Percentiles rank a stretch among this genome's conserved stretches.
phyloP scores from a whole-genome alignment of 1,140 invertebrate species.

The Mizuhopecten yessoensis region DNA sequence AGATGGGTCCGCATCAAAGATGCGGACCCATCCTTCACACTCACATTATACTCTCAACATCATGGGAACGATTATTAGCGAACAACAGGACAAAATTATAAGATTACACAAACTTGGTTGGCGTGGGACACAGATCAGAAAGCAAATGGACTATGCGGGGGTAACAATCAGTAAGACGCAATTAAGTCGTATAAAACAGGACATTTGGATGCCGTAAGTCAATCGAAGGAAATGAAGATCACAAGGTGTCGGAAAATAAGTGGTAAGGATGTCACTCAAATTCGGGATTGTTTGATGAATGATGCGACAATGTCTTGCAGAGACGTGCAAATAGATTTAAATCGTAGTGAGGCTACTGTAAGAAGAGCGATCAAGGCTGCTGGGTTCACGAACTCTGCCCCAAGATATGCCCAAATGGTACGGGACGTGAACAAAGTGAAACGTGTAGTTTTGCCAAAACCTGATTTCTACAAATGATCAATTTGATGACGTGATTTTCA shows the following conservation, averaged over 20 bases:
- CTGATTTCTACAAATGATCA: constrained; percentile 36
- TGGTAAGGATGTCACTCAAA: neutral
- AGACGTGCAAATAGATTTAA: neutral
- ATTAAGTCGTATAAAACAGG: neutral
- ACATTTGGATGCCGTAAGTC: neutral
- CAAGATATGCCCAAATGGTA: constrained; percentile 52
- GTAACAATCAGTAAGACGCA: neutral
- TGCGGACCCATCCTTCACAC: neutral
- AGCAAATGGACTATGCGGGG: neutral
- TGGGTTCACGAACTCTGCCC: too few relatives aligned
- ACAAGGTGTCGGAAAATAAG: neutral
- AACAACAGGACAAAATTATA: neutral
- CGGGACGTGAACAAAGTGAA: constrained; percentile 51
- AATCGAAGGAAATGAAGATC: neutral
- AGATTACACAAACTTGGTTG: neutral
- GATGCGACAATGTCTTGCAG: neutral
- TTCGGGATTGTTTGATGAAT: neutral
- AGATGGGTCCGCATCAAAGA: neutral
- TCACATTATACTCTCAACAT: neutral
- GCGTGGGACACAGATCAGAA: neutral
- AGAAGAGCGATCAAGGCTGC: constrained; percentile 19
- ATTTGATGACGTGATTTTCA: constrained; percentile 54
- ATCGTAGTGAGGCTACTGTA: neutral
- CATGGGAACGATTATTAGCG: neutral
- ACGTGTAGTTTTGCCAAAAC: constrained; percentile 47